A percentile compares a stretch with the other conserved stretches of the same genome.
These are phyloP conservation scores for Hiodon alosoides DNA, from an alignment of 2,113 vertebrate species.

Conservation along the genomic window DNA sequence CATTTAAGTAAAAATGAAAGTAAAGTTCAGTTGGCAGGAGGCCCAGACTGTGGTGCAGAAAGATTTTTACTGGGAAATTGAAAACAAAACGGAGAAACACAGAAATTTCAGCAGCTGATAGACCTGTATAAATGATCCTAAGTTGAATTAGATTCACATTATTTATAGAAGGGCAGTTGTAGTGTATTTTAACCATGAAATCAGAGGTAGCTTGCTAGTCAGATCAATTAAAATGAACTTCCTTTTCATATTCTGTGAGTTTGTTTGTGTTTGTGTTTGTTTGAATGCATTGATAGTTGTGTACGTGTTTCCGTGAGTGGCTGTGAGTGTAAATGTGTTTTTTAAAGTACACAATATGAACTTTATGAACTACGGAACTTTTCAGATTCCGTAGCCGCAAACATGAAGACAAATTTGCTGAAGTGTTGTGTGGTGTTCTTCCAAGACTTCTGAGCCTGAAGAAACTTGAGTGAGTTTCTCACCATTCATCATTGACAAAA, in stretches of 20 bases:
- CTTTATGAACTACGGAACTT: neutral
- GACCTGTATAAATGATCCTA: no score
- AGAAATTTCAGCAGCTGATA: no score
- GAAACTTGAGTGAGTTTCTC: conserved; percentile 72
- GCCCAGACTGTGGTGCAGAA: neutral
- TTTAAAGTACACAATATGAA: neutral
- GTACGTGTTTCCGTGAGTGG: neutral
- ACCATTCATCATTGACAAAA: no score
- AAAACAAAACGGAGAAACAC: no score
- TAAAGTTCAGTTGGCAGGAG: neutral
- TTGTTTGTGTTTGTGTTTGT: neutral
- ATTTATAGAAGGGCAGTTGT: no score
- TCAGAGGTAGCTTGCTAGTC: no score
- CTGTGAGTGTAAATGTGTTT: neutral
- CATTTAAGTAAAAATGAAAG: neutral
- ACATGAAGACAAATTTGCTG: conserved; percentile 72
- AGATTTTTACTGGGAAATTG: no score
- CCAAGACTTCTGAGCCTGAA: conserved; percentile 59
- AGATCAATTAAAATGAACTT: no score
- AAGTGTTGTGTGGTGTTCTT: conserved; percentile 68
- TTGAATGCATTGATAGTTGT: neutral
- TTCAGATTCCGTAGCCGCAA: conserved; percentile 79
- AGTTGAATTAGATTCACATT: no score
- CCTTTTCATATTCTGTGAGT: neutral
- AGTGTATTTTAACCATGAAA: no score